Evolutionary conservation across 2,797 vertebrate genomes (phyloP), one percentile per base, ranked within the genome.

Genomic region (Myripristis jacobus): DNA sequence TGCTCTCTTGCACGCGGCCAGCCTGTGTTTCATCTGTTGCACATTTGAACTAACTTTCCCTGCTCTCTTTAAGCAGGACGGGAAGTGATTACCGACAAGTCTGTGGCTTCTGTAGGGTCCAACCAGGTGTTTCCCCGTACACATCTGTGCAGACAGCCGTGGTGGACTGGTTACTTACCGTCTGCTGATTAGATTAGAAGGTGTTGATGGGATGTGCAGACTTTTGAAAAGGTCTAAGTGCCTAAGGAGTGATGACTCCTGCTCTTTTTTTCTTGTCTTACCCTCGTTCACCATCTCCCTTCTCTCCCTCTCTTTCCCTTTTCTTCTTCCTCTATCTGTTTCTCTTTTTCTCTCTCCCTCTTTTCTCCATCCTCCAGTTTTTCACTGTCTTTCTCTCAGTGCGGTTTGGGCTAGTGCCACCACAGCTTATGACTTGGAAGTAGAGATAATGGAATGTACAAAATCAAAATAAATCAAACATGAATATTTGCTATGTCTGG

Each of bases 71-170:
- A 62, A 78, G 31, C 58, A 57, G 53, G 60, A 38, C 77, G 82
- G 84, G 81, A 88, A 85, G 70, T 77, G 47, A 82, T 79, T 79
- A 83, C 43, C 48, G 51, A 73, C 84, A 71, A 52, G 64, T 38
- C 21, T 59, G 51, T 73, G 59, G 70, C 77, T 81, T 77, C 85
- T 80, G 80, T 73, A 41, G 69, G 67, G 63, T 60, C 25, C 55
- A 66, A 61, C 76, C 73, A 85, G 64, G 86, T 79, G 77, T 73
- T 81, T 81, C 54, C 75, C 54, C 41, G 46, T 66, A 61, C 10
- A 72, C 44, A 24, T 71, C 34, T 59, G 3, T 31, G 38, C 60
- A 64, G 43, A 72, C 38, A 41, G 31, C 57, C 12, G 6, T 34
- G 55, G 46, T 44, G 57, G 51, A 46, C 22, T 25, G 48, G 46